Conservation (phyloP, 2,113 vertebrate genomes). For the Phalacrocorax carbo region DNA sequence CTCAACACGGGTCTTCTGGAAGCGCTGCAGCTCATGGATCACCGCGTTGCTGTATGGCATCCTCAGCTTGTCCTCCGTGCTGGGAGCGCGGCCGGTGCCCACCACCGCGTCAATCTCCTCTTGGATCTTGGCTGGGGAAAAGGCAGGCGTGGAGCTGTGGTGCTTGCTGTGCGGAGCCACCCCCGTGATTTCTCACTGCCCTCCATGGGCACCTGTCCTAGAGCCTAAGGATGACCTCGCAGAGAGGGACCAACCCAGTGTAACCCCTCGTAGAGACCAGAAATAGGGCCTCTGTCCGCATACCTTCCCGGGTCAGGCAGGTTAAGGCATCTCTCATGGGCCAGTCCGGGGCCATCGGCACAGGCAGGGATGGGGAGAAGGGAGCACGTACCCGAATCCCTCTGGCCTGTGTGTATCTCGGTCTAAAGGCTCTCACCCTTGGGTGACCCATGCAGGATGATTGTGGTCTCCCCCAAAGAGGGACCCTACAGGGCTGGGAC, state of each 20-base stretch:
- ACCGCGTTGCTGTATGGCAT: slow-evolving; percentile 40
- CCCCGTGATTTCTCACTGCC: neutral
- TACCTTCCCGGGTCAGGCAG: neutral
- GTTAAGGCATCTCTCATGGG: neutral
- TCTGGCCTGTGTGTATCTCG: neutral
- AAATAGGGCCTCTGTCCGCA: neutral
- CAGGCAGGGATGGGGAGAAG: neutral
- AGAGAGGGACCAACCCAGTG: neutral
- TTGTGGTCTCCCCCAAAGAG: accelerated
- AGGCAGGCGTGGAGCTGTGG: neutral
- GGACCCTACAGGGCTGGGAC: neutral
- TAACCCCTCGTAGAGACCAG: neutral
- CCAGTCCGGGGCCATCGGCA: accelerated
- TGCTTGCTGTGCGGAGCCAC: neutral
- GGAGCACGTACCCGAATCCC: neutral
- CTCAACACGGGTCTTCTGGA: neutral
- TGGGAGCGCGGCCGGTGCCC: neutral
- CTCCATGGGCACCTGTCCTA: neutral
- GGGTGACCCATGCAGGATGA: too few species aligned
- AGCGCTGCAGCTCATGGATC: slow-evolving; percentile 53
- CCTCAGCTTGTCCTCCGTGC: slow-evolving; percentile 19
- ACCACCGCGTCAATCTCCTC: slow-evolving; percentile 13
- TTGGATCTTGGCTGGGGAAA: slow-evolving; percentile 38
- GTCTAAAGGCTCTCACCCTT: neutral
- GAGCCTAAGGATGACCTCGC: neutral